Evolutionary conservation across 1,140 invertebrate genomes (phyloP), one percentile per base, ranked within the genome.

Genomic region (Drosophila mayri): DNA sequence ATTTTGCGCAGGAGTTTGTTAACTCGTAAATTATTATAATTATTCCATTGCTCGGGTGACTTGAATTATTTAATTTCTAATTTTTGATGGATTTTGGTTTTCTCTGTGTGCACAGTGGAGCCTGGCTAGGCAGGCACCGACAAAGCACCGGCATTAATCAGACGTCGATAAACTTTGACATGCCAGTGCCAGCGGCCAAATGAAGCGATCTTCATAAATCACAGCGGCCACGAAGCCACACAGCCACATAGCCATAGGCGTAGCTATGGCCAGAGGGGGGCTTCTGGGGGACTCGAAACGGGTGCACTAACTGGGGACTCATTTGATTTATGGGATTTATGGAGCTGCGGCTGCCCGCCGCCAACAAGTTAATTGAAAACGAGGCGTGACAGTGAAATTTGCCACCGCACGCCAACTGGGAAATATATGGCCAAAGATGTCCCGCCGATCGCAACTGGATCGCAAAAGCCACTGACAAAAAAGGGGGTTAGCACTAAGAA

Each of bases 311-410:
- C 46, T 67, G 73, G 79, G 49, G 66, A 68, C 82, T 63, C 65
- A 81, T 81, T 87, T 86, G 82, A 86, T 86, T 86, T 86, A 86
- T 87, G 68, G 78, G 82, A 86, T 86, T 86, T 86, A 86, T 87
- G 68, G 82, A 57, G 43, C 67, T 60, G 70, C 84, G 81, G 55
- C 77, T 73, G 55, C 62, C 66, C 70, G 81, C 85, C 80, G 81
- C 85, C 80, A 88, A 88, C 84, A 88, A 88, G 84, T 88, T 88
- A 88, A 88, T 88, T 88, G 84, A 88, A 88, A 88, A 84, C 81
- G 77, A 81, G 83, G 82, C 82, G 85, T 88, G 77, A 88, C 81
- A 88, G 85, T 88, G 80, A 88, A 90, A 88, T 90, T 87, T 90
- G 85, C 82, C 79, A 85, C 82, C 72, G 76, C 80, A 79, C 76